Conservation (phyloP, 2,888 invertebrate species). For the Caenorhabditis sp. region DNA sequence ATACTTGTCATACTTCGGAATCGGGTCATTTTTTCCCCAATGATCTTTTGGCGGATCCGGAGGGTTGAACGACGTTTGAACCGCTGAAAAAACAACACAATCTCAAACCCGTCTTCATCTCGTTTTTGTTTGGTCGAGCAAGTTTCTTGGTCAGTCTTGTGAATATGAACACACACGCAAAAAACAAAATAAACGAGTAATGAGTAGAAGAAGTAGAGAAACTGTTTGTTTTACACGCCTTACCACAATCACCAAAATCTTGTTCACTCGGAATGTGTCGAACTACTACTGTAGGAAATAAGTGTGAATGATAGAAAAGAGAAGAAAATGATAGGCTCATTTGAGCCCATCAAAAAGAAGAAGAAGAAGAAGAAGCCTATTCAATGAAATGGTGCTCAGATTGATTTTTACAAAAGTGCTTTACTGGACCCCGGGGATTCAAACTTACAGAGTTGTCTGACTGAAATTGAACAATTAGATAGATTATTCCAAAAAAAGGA, state of each 20-base stretch:
- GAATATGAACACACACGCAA: background rate
- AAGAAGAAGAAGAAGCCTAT: background rate
- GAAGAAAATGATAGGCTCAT: background rate
- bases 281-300: background rate
- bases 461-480: constrained; percentile 16
- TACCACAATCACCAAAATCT: background rate
- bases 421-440: background rate
- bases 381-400: background rate
- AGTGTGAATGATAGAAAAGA: background rate
- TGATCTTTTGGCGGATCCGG: constrained; percentile 69
- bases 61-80: constrained; percentile 68
- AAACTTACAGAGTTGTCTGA: constrained; percentile 45
- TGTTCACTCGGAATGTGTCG: background rate
- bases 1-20: constrained; percentile 59
- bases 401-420: background rate
- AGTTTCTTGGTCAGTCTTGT: background rate
- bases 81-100: constrained; percentile 60
- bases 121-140: background rate
- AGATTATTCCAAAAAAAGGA: background rate
- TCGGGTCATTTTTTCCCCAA: constrained; percentile 62
- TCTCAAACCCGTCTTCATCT: background rate
- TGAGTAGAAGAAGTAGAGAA: constrained; percentile 2
- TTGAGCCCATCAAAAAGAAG: too few species aligned
- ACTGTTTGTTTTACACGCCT: background rate
- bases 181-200: constrained; percentile 3